Base-by-base conservation (phyloP, 2,888 invertebrate genomes). In the Exocentrus adspersus region DNA sequence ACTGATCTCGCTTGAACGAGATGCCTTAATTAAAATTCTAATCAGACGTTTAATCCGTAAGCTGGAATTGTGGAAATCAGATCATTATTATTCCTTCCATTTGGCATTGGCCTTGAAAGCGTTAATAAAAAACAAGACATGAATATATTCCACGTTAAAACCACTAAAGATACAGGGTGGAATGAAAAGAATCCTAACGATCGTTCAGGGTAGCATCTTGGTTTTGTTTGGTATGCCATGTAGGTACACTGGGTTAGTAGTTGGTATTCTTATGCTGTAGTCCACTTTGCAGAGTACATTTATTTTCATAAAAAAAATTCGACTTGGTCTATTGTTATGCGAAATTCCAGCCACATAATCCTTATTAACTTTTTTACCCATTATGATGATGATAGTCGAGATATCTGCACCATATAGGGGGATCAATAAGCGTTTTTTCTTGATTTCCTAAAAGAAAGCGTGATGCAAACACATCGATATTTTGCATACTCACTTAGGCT, bases 41-140 rank as follows among this genome's bases (percentile, higher is more conserved):
- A 48, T 48, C 58, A 41, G 32, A 48, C 58, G 24, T 21, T 48
- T 58, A 58, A 58, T 54, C 24, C 32, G 32, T 32, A 48, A 20
- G 30, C 20, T 58, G 32, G 48, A 64, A 48, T 50, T 60, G 64
- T 57, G 64, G 60, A 64, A 64, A 64, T 64, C 19, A 64, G 61
- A 51, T 48, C 64, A 42, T 60, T 60, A 62, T 59, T 61, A 64
- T 60, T 51, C 61, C 37, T 46, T 46, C 42, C 57, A 20, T 41
- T 61, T 50, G 65, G 59, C 65, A 65, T 65, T 65, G 65, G 57
- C 65, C 65, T 65, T 65, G 37, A 32, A 12, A 43, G 46, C 48
- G 20, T 48, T 28, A 48, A 48, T 30, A 20, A 37, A 19, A 50
- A 37, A 48, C 20, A 32, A 48, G 43, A 20, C 48, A 58, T 24